Evolutionary conservation across 2,797 vertebrate species (phyloP).

Genomic region (Chaunax sp.): DNA sequence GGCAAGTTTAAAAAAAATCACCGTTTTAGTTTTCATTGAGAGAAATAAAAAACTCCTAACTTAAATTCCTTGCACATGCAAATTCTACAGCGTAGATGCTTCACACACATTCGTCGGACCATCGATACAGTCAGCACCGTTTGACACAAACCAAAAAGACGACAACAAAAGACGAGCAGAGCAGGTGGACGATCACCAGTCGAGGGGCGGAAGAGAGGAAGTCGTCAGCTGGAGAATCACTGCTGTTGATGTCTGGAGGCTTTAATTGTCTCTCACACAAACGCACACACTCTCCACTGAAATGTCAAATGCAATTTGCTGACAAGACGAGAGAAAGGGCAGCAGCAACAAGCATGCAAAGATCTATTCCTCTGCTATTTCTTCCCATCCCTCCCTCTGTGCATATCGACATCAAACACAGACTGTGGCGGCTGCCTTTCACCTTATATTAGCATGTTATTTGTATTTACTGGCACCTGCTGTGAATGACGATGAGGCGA

Average conservation of each 20-base stretch:
- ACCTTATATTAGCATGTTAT: conserved; percentile 17
- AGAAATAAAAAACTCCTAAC: too few species aligned
- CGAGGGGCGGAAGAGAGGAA: conserved; percentile 22
- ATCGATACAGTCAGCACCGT: too few species aligned
- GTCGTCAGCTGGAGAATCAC: conserved; percentile 43
- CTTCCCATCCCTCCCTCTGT: conserved; percentile 4
- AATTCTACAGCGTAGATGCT: too few species aligned
- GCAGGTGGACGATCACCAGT: conserved; percentile 29
- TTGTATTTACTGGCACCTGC: conserved; percentile 6
- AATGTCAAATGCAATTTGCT: conserved; percentile 77
- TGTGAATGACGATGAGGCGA: neutral
- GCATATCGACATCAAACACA: conserved; percentile 52
- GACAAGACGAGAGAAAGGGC: conserved; percentile 75
- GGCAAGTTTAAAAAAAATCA: too few species aligned
- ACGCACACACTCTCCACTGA: conserved; percentile 48
- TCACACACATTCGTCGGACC: too few species aligned
- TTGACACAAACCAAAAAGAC: neutral
- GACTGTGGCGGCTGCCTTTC: neutral
- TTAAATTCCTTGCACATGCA: too few species aligned
- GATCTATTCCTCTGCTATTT: conserved; percentile 32
- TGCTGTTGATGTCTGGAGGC: conserved; percentile 61
- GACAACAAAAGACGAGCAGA: neutral
- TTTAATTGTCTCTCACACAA: conserved; percentile 28
- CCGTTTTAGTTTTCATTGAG: too few species aligned
- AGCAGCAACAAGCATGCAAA: conserved; percentile 61